A percentile compares a stretch with the other conserved stretches of the same genome.
Conservation (phyloP, 2,797 vertebrate genomes). For the Taenioides sp. region DNA sequence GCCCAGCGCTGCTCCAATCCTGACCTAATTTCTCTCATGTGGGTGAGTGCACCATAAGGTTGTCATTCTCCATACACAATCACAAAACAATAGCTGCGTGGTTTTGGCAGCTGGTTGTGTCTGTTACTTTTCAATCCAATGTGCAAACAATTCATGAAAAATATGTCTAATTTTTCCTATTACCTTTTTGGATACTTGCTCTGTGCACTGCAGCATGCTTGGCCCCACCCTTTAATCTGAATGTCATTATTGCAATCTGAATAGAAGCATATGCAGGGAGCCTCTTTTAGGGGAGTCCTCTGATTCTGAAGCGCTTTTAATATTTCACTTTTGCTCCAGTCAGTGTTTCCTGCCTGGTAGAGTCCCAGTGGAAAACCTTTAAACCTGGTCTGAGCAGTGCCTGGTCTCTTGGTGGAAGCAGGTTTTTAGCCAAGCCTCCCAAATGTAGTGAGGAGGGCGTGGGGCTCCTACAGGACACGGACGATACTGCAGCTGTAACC, state of each 20-base stretch:
- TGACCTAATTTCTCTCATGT: background rate
- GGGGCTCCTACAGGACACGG: slow-evolving; percentile 72
- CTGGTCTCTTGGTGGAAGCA: slow-evolving; percentile 1
- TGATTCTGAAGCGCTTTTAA: background rate
- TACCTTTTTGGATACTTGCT: background rate
- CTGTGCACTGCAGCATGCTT: slow-evolving; percentile 1
- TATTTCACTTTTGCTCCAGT: background rate
- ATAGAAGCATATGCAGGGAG: background rate
- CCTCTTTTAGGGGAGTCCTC: background rate
- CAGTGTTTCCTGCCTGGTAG: background rate
- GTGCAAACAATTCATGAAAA: background rate
- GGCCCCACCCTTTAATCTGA: background rate
- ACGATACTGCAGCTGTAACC: slow-evolving; percentile 86
- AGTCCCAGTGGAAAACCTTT: background rate
- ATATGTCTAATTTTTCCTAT: background rate
- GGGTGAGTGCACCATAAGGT: background rate
- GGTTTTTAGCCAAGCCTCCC: slow-evolving; percentile 59
- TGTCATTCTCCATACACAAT: slow-evolving; percentile 2
- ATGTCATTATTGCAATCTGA: background rate
- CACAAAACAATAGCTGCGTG: background rate
- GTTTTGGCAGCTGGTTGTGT: slow-evolving; percentile 1
- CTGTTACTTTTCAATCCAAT: background rate
- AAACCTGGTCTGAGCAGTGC: background rate
- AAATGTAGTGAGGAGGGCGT: slow-evolving; percentile 75
- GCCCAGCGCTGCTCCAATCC: background rate